Base-by-base conservation (phyloP, 2,888 invertebrate genomes). In the Caenorhabditis auriculariae region DNA sequence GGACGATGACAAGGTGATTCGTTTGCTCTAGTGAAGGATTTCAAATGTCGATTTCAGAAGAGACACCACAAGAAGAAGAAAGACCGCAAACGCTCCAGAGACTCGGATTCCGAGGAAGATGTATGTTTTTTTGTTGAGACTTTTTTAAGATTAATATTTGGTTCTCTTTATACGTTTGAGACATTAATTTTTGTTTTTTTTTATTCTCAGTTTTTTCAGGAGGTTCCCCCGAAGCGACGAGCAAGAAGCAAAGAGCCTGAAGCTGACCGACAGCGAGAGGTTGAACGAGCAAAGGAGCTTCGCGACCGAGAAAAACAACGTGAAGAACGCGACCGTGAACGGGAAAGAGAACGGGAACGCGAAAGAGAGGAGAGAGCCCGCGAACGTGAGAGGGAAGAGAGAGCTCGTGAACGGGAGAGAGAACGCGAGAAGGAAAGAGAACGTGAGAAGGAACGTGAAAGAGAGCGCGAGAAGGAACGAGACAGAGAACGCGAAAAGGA, bases 351-450 rank as follows among this genome's bases (percentile, higher is more conserved):
- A 15, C 44, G 39, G 43, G 46, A 57, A 12, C 38, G 46, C 24
- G 24, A 27, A 23, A 17, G 46, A 17, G 53, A 42, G 37, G 24
- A 56, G 47, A 39, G 38, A 48, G 12, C 12, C 9, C 9, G 24
- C n/a, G 48, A 41, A 49, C 26, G 32, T 3, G 54, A 59, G 53
- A 29, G 38, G 26, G 44, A 46, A 15, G 43, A 17, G 26, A 37
- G 38, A n/a, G 41, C 23, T 21, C 12, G 12, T 23, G 42, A 51
- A 43, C 45, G 51, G 21, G 41, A 49, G 15, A 47, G 26, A 6
- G 42, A 60, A 17, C 23, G 32, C n/a, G 60, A 56, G 9, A 50
- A 29, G 45, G 47, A 42, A 26, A 37, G 54, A 23, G 47, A 46
- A 19, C 45, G 43, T 12, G 46, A 41, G 27, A 37, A 21, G n/a